phyloP scores from a whole-genome alignment of 2,888 invertebrate genomes.

The Nymphalis polychloros region DNA sequence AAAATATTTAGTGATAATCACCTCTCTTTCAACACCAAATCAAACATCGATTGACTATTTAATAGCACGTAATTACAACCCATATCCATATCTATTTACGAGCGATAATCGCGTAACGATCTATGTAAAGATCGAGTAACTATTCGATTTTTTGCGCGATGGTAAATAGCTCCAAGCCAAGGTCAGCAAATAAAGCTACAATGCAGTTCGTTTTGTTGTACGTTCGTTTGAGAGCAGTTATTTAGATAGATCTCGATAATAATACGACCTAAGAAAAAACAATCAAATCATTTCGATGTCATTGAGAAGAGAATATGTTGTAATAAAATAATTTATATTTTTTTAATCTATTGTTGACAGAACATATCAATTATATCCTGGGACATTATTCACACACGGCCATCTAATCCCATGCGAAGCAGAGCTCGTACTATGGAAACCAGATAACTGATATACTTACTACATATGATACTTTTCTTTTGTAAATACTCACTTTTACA shows the following conservation, averaged over 20 bases:
- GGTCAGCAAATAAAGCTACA: conserved; percentile 4
- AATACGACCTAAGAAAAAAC: too few species aligned
- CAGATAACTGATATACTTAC: too few species aligned
- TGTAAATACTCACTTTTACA: too few species aligned
- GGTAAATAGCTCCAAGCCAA: conserved; percentile 4
- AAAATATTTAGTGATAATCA: background rate
- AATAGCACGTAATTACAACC: background rate
- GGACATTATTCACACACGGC: too few species aligned
- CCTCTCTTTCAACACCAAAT: background rate
- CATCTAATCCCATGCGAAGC: too few species aligned
- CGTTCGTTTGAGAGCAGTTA: background rate
- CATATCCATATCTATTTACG: background rate
- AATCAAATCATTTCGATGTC: background rate
- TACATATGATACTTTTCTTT: too few species aligned
- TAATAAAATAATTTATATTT: too few species aligned
- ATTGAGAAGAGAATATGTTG: background rate
- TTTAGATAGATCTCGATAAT: too few species aligned
- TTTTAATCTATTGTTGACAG: too few species aligned
- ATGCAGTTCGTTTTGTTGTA: background rate
- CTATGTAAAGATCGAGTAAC: background rate
- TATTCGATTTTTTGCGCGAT: conserved; percentile 1
- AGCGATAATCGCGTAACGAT: conserved; percentile 1
- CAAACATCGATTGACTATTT: background rate
- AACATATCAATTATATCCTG: too few species aligned
- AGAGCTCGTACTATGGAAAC: too few species aligned